Conservation (phyloP, 2,888 invertebrate genomes). For the Lottia scabra region DNA sequence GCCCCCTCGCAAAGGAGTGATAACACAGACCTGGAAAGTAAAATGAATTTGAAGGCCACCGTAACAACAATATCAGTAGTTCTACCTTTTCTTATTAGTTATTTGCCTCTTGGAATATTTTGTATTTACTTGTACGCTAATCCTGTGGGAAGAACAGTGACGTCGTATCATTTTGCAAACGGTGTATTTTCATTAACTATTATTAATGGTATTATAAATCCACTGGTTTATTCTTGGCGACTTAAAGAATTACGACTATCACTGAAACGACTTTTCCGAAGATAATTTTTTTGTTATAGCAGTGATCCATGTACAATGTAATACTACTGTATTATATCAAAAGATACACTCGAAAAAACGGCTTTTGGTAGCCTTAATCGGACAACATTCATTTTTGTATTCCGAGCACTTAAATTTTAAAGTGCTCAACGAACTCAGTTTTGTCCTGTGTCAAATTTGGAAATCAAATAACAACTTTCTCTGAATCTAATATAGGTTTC, state of each 20-base stretch:
- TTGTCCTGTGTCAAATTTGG: too few species aligned
- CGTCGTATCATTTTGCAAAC: slow-evolving; percentile 12
- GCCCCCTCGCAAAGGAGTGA: slow-evolving; percentile 7
- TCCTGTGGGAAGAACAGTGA: slow-evolving; percentile 4
- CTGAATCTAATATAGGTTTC: too few species aligned
- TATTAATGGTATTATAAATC: slow-evolving; percentile 21
- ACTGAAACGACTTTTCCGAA: slow-evolving; percentile 5
- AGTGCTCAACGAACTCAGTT: too few species aligned
- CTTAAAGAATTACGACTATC: slow-evolving; percentile 14
- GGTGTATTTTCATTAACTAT: slow-evolving; percentile 17
- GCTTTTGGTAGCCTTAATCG: too few species aligned
- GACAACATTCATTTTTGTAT: too few species aligned
- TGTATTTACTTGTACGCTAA: slow-evolving; percentile 18
- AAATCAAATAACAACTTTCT: too few species aligned
- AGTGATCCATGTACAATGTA: too few species aligned
- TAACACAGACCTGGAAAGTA: not conserved
- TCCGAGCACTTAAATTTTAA: too few species aligned
- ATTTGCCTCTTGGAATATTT: slow-evolving; percentile 6
- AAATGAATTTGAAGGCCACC: slow-evolving; percentile 23
- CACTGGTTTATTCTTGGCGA: slow-evolving; percentile 23
- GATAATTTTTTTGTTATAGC: too few species aligned
- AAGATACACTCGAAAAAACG: too few species aligned
- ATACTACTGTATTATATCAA: too few species aligned
- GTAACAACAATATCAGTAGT: slow-evolving; percentile 17
- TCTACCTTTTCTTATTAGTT: slow-evolving; percentile 20